A percentile compares a stretch with the other conserved stretches of the same genome.
Evolutionary conservation across 1,140 invertebrate species (phyloP).

Genomic region (Lutraria rhynchaena): DNA sequence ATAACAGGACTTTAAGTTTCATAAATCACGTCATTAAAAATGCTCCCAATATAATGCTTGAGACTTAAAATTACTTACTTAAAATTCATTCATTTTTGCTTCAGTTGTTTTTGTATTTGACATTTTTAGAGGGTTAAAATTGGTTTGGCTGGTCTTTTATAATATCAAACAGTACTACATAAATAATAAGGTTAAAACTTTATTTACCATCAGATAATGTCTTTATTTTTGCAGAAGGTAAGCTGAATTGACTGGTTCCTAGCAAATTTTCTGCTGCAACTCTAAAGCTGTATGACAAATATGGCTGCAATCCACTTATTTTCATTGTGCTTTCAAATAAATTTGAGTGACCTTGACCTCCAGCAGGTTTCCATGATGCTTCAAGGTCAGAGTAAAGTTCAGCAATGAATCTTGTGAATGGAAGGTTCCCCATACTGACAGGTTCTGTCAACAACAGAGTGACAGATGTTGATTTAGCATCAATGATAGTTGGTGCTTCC

Average conservation of each 20-base stretch:
- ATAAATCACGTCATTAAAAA: no score
- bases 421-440: slow-evolving; percentile 13
- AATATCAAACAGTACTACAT: no score
- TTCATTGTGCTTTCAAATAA: neutral
- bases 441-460: slow-evolving; percentile 22
- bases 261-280: slow-evolving; percentile 28
- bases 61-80: no score
- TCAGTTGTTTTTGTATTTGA: no score
- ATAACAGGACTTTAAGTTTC: no score
- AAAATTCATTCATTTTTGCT: no score
- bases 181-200: no score
- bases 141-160: no score
- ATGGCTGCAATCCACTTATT: slow-evolving; percentile 21
- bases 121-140: no score
- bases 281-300: slow-evolving; percentile 18
- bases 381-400: slow-evolving; percentile 6
- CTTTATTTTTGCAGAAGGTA: neutral
- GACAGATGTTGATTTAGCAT: neutral
- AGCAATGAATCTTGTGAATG: slow-evolving; percentile 23
- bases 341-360: slow-evolving; percentile 4
- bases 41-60: no score
- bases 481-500: slow-evolving; percentile 10
- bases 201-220: slow-evolving; percentile 32
- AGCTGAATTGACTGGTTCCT: slow-evolving; percentile 13
- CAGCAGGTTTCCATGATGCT: slow-evolving; percentile 20